These are phyloP conservation scores for Coelopa pilipes DNA, from an alignment of 2,888 invertebrate genomes.

Conservation along the genomic window DNA sequence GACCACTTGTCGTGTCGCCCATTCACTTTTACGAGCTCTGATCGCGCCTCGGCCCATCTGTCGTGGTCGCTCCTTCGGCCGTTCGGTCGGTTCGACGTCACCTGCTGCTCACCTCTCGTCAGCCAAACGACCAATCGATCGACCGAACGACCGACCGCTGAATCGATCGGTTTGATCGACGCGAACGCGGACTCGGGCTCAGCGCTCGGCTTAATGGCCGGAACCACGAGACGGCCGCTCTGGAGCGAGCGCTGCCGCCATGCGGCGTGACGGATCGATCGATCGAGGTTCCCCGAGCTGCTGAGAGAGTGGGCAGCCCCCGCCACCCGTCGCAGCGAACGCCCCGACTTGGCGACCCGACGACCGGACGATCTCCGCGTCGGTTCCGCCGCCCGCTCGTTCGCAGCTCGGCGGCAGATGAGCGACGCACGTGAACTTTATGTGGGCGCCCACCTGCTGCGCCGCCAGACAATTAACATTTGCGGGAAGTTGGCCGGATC, in stretches of 20 bases:
- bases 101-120: constrained; percentile 15
- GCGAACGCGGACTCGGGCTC: neutral
- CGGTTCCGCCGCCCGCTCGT: neutral
- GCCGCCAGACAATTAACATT: constrained; percentile 17
- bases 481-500: too few species aligned
- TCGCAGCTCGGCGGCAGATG: constrained; percentile 13
- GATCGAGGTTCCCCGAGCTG: constrained; percentile 1
- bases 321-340: neutral
- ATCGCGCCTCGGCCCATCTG: constrained; percentile 14
- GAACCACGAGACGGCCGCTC: constrained; percentile 1
- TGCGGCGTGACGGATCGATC: constrained; percentile 39
- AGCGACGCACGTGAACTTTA: neutral
- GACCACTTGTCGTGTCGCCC: constrained; percentile 32
- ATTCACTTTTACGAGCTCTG: constrained; percentile 41
- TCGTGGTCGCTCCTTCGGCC: neutral
- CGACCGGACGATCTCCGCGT: neutral
- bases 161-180: neutral
- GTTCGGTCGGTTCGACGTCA: neutral
- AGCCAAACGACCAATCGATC: constrained; percentile 13
- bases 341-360: neutral
- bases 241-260: constrained; percentile 31
- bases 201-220: constrained; percentile 24
- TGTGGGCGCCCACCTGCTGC: constrained; percentile 23
- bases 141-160: neutral
- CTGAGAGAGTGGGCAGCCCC: neutral